Percentiles rank a stretch among this genome's conserved stretches.
These are phyloP conservation scores for Limnodromus scolopaceus DNA, from an alignment of 2,797 vertebrate species.

Conservation along the genomic window DNA sequence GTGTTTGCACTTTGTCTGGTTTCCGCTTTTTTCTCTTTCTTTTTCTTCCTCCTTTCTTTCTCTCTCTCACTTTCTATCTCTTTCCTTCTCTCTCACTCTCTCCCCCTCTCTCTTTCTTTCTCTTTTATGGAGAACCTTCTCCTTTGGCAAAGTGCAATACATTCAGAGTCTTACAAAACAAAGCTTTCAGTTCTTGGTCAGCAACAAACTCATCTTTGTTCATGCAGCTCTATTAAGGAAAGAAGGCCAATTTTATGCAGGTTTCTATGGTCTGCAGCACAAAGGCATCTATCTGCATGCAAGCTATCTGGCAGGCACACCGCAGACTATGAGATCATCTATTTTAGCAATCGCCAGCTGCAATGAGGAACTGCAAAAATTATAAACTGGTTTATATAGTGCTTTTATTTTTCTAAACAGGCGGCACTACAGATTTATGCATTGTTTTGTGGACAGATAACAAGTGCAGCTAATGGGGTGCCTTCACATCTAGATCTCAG, in stretches of 20 bases:
- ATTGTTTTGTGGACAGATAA: constrained; percentile 60
- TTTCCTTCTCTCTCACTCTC: not conserved
- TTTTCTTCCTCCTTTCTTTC: not conserved
- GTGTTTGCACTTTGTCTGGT: constrained; percentile 70
- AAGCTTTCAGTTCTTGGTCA: constrained; percentile 84
- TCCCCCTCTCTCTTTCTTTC: not conserved
- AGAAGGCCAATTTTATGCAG: constrained; percentile 87
- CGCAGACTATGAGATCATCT: constrained; percentile 81
- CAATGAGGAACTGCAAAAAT: constrained; percentile 75
- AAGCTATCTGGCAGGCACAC: constrained; percentile 78
- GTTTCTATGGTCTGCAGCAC: constrained; percentile 83
- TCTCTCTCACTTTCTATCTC: no score
- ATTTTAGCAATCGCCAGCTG: constrained; percentile 77
- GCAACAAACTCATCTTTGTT: constrained; percentile 90
- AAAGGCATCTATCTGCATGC: constrained; percentile 84
- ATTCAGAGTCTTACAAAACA: constrained; percentile 85
- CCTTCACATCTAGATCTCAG: constrained; percentile 4
- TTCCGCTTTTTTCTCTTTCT: constrained; percentile 70
- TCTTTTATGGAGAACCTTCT: constrained; percentile 68
- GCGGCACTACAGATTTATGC: constrained; percentile 60
- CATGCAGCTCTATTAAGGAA: constrained; percentile 81
- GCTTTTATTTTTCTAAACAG: constrained; percentile 59
- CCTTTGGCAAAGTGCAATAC: constrained; percentile 76
- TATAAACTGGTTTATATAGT: constrained; percentile 79
- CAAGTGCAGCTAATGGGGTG: constrained; percentile 44